These are phyloP conservation scores for Hydropsyche betteni DNA, from an alignment of 2,888 invertebrate genomes.

Conservation along the genomic window DNA sequence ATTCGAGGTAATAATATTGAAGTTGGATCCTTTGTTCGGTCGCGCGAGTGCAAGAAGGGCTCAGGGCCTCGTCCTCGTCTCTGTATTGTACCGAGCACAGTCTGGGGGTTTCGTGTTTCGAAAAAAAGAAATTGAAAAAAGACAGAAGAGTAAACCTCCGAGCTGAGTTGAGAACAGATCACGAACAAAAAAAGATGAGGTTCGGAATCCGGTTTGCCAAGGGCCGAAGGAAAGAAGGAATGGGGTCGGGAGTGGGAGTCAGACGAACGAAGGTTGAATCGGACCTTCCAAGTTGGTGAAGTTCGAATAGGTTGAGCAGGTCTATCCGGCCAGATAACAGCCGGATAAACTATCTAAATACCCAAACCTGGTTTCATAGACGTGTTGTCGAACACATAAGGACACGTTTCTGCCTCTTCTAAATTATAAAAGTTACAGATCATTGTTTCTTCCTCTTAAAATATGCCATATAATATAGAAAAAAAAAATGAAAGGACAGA, in stretches of 20 bases:
- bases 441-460: not conserved
- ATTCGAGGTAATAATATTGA: constrained; percentile 14
- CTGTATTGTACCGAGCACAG: constrained; percentile 10
- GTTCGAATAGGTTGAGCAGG: constrained; percentile 18
- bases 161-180: constrained; percentile 15
- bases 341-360: not conserved
- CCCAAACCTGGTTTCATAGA: not conserved
- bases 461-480: not conserved
- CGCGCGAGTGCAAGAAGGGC: constrained; percentile 5
- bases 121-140: constrained; percentile 17
- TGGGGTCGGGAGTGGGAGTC: constrained; percentile 45
- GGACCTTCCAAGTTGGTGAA: constrained; percentile 27
- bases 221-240: constrained; percentile 43
- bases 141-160: not conserved
- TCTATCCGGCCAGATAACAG: constrained; percentile 7
- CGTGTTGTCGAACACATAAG: not conserved
- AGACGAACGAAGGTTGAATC: constrained; percentile 10
- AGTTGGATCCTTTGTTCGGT: constrained; percentile 9
- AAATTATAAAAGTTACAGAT: not conserved
- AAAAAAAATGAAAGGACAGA: not conserved
- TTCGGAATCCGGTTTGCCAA: constrained; percentile 51
- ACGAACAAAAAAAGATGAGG: constrained; percentile 44
- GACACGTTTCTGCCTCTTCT: not conserved
- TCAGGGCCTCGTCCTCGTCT: constrained; percentile 29
- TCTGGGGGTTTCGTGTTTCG: constrained; percentile 11